These are phyloP conservation scores for mouse (Mus musculus) DNA, from an alignment of 2,113 vertebrate genomes.

Conservation along the genomic window GRCm39 chr2:40734001-40734500, in stretches of 20 bases:
- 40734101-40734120: not conserved
- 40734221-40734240: not conserved
- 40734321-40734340: not conserved
- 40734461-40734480: not conserved
- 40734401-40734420: too few relatives aligned
- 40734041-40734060: not conserved
- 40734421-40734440: not conserved
- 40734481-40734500: not conserved
- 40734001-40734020: not conserved
- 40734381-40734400: too few relatives aligned
- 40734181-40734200: not conserved
- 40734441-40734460: not conserved
- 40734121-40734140: not conserved
- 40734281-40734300: not conserved
- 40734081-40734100: constrained; percentile 33
- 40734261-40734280: too few relatives aligned
- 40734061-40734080: not conserved
- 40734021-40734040: not conserved
- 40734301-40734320: too few relatives aligned
- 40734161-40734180: not conserved
- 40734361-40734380: not conserved
- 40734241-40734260: too few relatives aligned
- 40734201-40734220: not conserved
- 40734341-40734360: not conserved
- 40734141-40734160: not conserved